Evolutionary conservation across 2,888 invertebrate genomes (phyloP).

Genomic region (Lypha dubia): DNA sequence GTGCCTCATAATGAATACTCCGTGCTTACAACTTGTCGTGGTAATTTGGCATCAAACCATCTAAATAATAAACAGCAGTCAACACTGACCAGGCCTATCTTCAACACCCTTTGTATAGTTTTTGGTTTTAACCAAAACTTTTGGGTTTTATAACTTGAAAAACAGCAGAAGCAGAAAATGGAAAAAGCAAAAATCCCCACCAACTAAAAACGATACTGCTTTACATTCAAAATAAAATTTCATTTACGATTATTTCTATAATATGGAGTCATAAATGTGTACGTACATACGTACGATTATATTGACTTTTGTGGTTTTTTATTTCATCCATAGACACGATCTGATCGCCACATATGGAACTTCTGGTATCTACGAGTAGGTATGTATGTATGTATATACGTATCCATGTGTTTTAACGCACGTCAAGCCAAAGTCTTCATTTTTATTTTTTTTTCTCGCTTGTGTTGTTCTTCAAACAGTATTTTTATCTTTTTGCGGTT

Average conservation of each 20-base stretch:
- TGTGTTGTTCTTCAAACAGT: constrained; percentile 28
- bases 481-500: constrained; percentile 60
- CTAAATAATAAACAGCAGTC: neutral
- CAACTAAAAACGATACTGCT: constrained; percentile 59
- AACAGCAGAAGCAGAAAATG: constrained; percentile 12
- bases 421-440: constrained; percentile 57
- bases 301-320: constrained; percentile 59
- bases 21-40: too few species aligned
- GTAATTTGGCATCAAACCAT: too few species aligned
- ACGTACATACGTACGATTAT: neutral
- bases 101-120: neutral
- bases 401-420: constrained; percentile 33
- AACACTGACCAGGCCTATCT: neutral
- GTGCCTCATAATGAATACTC: too few species aligned
- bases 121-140: constrained; percentile 47
- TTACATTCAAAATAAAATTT: constrained; percentile 51
- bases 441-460: constrained; percentile 25
- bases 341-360: constrained; percentile 48
- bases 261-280: constrained; percentile 13
- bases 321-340: constrained; percentile 49
- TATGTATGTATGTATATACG: neutral
- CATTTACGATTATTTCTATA: constrained; percentile 32
- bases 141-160: constrained; percentile 42
- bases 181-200: constrained; percentile 11
- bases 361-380: constrained; percentile 13